Evolutionary conservation across 92 coral and sea anemone genomes (phyloP).

Genomic region (Heliopora coerulea): DNA sequence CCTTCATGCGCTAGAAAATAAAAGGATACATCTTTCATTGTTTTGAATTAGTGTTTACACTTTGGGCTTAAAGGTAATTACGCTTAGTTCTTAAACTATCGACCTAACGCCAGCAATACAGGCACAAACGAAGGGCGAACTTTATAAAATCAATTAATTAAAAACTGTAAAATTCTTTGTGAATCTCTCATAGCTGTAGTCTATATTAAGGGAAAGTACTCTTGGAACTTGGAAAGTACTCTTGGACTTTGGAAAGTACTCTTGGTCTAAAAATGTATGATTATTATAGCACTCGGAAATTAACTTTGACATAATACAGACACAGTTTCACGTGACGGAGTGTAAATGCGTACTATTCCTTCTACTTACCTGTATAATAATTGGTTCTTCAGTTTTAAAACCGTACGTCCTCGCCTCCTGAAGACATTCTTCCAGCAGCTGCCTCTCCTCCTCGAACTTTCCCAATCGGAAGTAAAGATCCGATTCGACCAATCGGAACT

Average conservation of each 20-base stretch:
- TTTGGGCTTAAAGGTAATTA: too few relatives aligned
- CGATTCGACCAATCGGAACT: constrained; percentile 23
- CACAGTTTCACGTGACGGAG: too few relatives aligned
- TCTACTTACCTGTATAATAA: constrained; percentile 19
- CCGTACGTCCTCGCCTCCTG: constrained; percentile 14
- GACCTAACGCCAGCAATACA: too few relatives aligned
- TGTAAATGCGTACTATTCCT: too few relatives aligned
- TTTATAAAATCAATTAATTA: too few relatives aligned
- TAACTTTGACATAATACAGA: not conserved
- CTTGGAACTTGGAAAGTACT: too few relatives aligned
- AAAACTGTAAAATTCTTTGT: not conserved
- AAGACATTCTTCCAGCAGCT: not conserved
- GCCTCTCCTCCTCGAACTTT: constrained; percentile 1
- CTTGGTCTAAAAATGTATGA: too few relatives aligned
- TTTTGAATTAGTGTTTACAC: not conserved
- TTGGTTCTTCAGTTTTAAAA: constrained; percentile 11
- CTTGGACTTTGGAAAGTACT: not conserved
- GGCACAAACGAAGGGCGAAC: too few relatives aligned
- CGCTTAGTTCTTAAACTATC: not conserved
- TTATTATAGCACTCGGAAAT: not conserved
- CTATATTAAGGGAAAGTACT: too few relatives aligned
- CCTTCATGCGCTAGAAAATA: constrained; percentile 22
- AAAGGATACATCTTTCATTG: too few relatives aligned
- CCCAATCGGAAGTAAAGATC: constrained; percentile 24
- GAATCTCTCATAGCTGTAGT: too few relatives aligned